Base-by-base conservation (phyloP, 2,113 vertebrate species). In the Rhinolophus ferrumequinum region DNA sequence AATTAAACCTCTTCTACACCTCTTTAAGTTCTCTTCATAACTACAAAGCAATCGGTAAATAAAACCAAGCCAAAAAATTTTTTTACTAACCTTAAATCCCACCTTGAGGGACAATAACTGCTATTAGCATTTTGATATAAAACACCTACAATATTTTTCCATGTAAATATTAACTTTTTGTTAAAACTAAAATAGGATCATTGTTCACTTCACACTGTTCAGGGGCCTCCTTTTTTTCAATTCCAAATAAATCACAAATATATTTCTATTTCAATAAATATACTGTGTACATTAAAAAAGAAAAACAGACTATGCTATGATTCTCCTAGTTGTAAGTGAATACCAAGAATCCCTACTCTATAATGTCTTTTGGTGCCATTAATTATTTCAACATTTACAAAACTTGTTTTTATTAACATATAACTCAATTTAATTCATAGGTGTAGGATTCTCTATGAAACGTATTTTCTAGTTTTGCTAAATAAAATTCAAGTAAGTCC, bases 401-500 rank as follows among this genome's bases (percentile, higher is more conserved):
- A 94, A 80, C 24, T 79, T 72, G 21, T 26, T 95, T 81, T 72
- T 79, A 70, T 92, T 72, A 84, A 44, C 35, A 54, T 19, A 75
- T 12, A 66, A 64, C 26, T 82, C 28, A 91, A 69, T n/a, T 79
- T 52, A 86, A 73, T 19, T 96, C 24, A 85, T 4, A 75, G 50
- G 47, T 88, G 54, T 92, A 85, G 4, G 6, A 82, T 73, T 93
- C 5, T 70, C 22, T 80, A 92, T 94, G 6, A 15, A 96, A 83
- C 18, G 5, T 22, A 90, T 50, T 89, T 92, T 94, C 26, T 69
- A 90, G 35, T 92, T 94, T 91, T 94, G 33, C 11, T 70, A 88
- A 94, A 69, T 72, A 95, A 93, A 88, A 90, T 58, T 50, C 4
- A 72, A 75, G 82, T 52, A 96, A 85, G 75, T 87, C 14, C 15